Base-by-base conservation (phyloP, 2,888 invertebrate genomes). In the Campaea margaritaria region DNA sequence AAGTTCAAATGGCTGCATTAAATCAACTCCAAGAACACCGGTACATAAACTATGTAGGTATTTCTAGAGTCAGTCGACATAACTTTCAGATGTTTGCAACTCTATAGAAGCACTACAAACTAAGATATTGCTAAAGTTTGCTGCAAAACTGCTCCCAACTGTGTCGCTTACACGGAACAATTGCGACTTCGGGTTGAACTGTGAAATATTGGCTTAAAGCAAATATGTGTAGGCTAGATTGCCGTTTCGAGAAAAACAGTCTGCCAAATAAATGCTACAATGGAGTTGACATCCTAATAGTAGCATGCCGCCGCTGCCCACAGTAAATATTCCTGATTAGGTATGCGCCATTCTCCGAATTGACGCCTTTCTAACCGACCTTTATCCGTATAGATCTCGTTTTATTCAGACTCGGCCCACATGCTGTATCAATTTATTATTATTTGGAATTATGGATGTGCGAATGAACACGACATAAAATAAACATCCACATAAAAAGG, bases 211-310 rank as follows among this genome's bases (percentile, higher is more conserved):
- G 57, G 12, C 28, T 44, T 16, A 46, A 52, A 48, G 44, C 31
- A 11, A n/a, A 47, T 21, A 52, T 41, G 53, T 41, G 39, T 53
- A 59, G 59, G 39, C 42, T 54, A 50, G 46, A 50, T 50, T 27
- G 74, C 42, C 49, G 15, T 45, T 46, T 47, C 15, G 21, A 41
- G 45, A 27, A 11, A 27, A 42, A 38, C 55, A 36, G 84, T 85
- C 45, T 13, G n/a, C 49, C 50, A 43, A 47, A 51, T 53, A 46
- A 47, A 13, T 47, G 28, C 42, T 55, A 60, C 55, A 60, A 60
- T 60, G 46, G 41, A 44, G 34, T 36, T 52, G 58, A 47, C 58
- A 52, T 43, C 36, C 14, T 38, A 39, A 52, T 46, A 47, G 42
- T 46, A 39, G 41, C 46, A 46, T 43, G 42, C 50, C 50, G 50